These are phyloP conservation scores for Gasteruption jaculator DNA, from an alignment of 2,888 invertebrate species.

Conservation along the genomic window DNA sequence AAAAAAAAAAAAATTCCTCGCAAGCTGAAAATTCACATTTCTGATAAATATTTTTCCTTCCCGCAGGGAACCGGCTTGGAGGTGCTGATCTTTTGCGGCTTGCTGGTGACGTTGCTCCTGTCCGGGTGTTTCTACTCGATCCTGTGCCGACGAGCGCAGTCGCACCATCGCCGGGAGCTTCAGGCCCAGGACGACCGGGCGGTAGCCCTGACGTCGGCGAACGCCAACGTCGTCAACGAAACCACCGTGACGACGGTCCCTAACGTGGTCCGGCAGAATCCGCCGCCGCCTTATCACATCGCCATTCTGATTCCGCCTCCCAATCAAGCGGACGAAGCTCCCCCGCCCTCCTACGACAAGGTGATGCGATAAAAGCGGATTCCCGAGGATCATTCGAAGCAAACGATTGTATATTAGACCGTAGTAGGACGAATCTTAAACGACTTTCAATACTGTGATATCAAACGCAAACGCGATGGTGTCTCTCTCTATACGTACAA, in stretches of 20 bases:
- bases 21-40: slow-evolving; percentile 2
- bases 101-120: slow-evolving; percentile 41
- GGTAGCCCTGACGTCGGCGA: slow-evolving; percentile 31
- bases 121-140: slow-evolving; percentile 42
- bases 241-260: slow-evolving; percentile 30
- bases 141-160: slow-evolving; percentile 33
- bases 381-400: too few species aligned
- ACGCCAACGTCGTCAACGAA: slow-evolving; percentile 27
- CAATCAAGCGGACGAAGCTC: slow-evolving; percentile 54
- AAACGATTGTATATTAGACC: too few species aligned
- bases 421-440: too few species aligned
- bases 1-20: not conserved
- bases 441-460: too few species aligned
- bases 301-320: slow-evolving; percentile 68
- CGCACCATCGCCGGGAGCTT: slow-evolving; percentile 28
- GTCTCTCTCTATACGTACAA: too few species aligned
- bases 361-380: slow-evolving; percentile 54
- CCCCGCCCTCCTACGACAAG: slow-evolving; percentile 73
- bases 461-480: too few species aligned
- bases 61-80: slow-evolving; percentile 56
- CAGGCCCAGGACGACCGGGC: slow-evolving; percentile 32
- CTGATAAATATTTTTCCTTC: slow-evolving; percentile 38
- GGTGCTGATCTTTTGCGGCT: slow-evolving; percentile 57
- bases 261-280: slow-evolving; percentile 52
- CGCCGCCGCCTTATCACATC: slow-evolving; percentile 80